Percentiles rank a stretch among this genome's conserved stretches.
Evolutionary conservation across 2,113 vertebrate genomes (phyloP).

Genomic region (Phaethornis superciliosus): DNA sequence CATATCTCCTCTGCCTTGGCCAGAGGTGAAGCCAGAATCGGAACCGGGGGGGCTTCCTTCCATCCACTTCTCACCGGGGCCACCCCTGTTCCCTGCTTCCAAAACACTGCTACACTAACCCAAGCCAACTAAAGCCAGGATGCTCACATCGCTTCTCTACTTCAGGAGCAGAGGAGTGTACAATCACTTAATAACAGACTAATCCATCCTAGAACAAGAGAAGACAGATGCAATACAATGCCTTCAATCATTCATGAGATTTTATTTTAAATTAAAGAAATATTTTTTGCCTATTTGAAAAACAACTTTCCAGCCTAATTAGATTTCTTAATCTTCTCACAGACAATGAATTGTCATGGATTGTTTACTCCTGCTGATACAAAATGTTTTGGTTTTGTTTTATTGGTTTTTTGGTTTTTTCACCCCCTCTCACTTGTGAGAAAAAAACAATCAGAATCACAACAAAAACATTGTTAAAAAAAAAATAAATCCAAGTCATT

Average conservation of each 20-base stretch:
- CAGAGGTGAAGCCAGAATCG: no score
- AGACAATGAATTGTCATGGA: background rate
- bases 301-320: background rate
- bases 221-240: background rate
- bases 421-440: background rate
- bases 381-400: background rate
- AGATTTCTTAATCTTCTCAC: background rate
- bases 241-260: background rate
- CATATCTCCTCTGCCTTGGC: no score
- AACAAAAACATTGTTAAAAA: background rate
- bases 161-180: no score
- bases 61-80: no score
- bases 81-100: no score
- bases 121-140: background rate
- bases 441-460: background rate
- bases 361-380: background rate
- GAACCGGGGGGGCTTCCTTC: no score
- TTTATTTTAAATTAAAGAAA: background rate
- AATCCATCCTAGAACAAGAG: background rate
- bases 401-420: background rate
- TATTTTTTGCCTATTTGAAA: background rate
- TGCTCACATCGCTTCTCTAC: background rate
- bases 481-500: background rate
- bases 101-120: no score
- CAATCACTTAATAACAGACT: background rate